These are phyloP conservation scores for Amaurobius ferox DNA, from an alignment of 2,888 invertebrate genomes.

Conservation along the genomic window DNA sequence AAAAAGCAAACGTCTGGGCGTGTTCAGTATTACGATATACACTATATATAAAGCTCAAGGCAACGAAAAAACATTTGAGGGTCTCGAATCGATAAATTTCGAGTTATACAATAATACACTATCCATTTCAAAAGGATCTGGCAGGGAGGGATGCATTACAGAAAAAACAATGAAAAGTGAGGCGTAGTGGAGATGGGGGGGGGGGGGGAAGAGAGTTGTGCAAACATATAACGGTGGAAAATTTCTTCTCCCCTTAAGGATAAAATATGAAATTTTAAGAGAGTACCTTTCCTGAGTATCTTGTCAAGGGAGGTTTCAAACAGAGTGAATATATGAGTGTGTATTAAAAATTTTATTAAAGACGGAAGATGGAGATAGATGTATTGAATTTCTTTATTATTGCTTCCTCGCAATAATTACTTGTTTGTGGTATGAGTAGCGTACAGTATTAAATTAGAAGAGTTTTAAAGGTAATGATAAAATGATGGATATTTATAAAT, in stretches of 20 bases:
- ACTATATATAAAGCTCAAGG: constrained; percentile 14
- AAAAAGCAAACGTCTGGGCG: background rate
- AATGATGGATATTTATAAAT: too few relatives aligned
- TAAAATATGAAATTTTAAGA: constrained; percentile 28
- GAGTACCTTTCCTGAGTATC: constrained; percentile 15
- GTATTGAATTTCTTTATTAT: constrained; percentile 15
- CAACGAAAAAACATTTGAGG: constrained; percentile 3
- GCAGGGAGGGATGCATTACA: background rate
- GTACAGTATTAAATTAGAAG: too few relatives aligned
- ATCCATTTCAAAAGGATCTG: background rate
- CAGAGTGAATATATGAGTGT: constrained; percentile 14
- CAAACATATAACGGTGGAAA: constrained; percentile 7
- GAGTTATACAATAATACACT: constrained; percentile 15
- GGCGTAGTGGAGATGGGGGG: too few relatives aligned
- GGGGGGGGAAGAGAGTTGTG: constrained; percentile 15
- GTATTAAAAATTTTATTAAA: constrained; percentile 33
- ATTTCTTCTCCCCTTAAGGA: background rate
- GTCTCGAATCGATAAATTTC: constrained; percentile 6
- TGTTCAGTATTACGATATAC: background rate
- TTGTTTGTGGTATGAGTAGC: too few relatives aligned
- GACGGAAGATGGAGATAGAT: background rate
- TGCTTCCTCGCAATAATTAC: background rate
- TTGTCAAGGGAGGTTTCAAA: background rate
- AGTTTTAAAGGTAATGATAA: too few relatives aligned
- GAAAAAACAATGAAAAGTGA: constrained; percentile 8